Evolutionary conservation across 1,140 invertebrate genomes (phyloP).

Genomic region (Bombus waltoni): DNA sequence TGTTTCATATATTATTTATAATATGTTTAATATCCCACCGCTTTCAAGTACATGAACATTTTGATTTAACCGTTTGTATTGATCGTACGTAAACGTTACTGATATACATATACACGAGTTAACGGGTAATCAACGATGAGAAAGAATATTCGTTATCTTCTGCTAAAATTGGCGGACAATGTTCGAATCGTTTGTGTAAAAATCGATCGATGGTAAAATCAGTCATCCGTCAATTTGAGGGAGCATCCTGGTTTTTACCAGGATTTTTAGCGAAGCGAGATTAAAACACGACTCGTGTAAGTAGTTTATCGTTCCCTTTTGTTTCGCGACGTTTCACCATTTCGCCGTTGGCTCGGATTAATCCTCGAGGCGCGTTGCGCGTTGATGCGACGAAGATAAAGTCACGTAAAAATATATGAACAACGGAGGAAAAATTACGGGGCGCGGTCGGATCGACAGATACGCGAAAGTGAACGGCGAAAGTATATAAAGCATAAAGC

Average conservation of each 20-base stretch:
- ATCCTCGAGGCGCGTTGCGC: not conserved
- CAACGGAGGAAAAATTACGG: slow-evolving; percentile 21
- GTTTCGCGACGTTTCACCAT: not conserved
- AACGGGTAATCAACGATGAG: not conserved
- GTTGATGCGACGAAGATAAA: not conserved
- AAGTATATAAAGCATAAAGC: slow-evolving; percentile 61
- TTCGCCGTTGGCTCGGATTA: not conserved
- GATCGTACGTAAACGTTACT: too few species aligned
- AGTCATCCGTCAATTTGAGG: too few species aligned
- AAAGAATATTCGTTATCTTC: not conserved
- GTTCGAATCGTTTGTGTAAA: too few species aligned
- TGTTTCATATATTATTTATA: not conserved
- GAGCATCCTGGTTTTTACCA: not conserved
- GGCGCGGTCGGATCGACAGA: not conserved
- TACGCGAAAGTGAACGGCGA: slow-evolving; percentile 59
- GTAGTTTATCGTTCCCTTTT: not conserved
- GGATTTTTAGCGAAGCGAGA: too few species aligned
- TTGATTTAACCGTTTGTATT: too few species aligned
- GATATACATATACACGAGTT: too few species aligned
- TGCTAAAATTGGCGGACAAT: not conserved
- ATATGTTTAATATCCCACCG: not conserved
- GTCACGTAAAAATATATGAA: not conserved
- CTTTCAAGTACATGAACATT: not conserved
- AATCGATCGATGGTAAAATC: too few species aligned
- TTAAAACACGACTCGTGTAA: not conserved